A percentile compares a stretch with the other conserved stretches of the same genome.
Evolutionary conservation across 2,113 vertebrate species (phyloP).

Genomic region (Clarias magur): DNA sequence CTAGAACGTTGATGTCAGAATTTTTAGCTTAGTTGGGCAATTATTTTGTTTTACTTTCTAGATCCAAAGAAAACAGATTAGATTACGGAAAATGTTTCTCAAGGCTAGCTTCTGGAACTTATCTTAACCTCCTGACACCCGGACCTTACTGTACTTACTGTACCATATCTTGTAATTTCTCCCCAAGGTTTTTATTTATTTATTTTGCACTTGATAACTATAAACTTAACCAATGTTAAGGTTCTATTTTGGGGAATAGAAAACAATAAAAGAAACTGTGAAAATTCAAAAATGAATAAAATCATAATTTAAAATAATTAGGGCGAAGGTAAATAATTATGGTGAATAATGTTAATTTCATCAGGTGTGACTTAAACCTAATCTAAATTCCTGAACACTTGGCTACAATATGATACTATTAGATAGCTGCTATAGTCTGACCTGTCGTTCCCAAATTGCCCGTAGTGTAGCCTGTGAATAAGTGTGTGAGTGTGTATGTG

Average conservation of each 20-base stretch:
- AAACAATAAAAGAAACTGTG: not conserved
- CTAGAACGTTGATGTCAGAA: not conserved
- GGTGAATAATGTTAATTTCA: not conserved
- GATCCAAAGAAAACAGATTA: not conserved
- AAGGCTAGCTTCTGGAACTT: not conserved
- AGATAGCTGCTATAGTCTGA: not conserved
- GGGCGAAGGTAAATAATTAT: too few relatives aligned
- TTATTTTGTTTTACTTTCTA: not conserved
- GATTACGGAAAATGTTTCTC: not conserved
- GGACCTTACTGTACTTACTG: too few relatives aligned
- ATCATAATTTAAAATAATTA: too few relatives aligned
- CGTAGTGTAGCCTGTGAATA: too few relatives aligned
- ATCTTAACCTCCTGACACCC: too few relatives aligned
- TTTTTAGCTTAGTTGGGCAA: not conserved
- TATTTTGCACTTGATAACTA: too few relatives aligned
- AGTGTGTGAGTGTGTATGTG: too few relatives aligned
- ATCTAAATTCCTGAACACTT: not conserved
- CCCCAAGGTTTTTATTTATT: too few relatives aligned
- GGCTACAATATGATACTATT: not conserved
- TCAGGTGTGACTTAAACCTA: not conserved
- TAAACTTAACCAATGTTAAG: too few relatives aligned
- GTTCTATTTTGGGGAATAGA: not conserved
- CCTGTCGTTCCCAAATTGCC: too few relatives aligned
- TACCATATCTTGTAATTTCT: too few relatives aligned
- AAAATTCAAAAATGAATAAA: too few relatives aligned